Conservation (phyloP, 64 coral and sea anemone species). For the Montipora cactus region DNA sequence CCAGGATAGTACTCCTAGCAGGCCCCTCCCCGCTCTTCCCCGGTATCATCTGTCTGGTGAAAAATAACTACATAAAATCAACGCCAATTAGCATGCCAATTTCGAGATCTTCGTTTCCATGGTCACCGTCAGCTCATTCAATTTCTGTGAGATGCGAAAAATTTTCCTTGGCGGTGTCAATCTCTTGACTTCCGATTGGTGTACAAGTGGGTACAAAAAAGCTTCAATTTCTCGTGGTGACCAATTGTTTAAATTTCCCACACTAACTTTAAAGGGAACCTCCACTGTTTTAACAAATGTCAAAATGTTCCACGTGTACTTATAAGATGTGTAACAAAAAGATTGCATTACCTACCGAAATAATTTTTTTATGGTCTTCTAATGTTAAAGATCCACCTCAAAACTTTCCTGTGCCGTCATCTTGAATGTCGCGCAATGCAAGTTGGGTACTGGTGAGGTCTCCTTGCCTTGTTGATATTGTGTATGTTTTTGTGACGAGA, state of each 20-base stretch:
- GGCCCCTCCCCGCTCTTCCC: constrained; percentile 25
- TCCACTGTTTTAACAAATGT: too few species aligned
- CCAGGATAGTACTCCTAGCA: constrained; percentile 24
- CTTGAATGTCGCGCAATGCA: too few species aligned
- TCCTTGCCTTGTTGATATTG: too few species aligned
- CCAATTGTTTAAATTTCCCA: background rate
- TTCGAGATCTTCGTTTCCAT: background rate
- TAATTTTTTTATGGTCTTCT: too few species aligned
- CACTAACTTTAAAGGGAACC: too few species aligned
- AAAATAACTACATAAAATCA: constrained; percentile 34
- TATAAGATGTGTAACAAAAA: too few species aligned
- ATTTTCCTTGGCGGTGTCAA: constrained; percentile 20
- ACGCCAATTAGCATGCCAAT: constrained; percentile 26
- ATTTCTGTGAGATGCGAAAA: background rate
- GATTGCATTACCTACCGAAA: too few species aligned
- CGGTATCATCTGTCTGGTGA: constrained; percentile 42
- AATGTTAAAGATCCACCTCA: too few species aligned
- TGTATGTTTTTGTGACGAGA: too few species aligned
- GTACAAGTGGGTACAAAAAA: constrained; percentile 37
- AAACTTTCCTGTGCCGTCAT: too few species aligned
- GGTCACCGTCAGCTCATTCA: constrained; percentile 31
- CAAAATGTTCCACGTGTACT: too few species aligned
- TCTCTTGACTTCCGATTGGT: constrained; percentile 46
- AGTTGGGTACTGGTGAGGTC: too few species aligned
- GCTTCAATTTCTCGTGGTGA: background rate